phyloP scores from a whole-genome alignment of 92 coral and sea anemone genomes.

The Zoanthus sansibaricus region DNA sequence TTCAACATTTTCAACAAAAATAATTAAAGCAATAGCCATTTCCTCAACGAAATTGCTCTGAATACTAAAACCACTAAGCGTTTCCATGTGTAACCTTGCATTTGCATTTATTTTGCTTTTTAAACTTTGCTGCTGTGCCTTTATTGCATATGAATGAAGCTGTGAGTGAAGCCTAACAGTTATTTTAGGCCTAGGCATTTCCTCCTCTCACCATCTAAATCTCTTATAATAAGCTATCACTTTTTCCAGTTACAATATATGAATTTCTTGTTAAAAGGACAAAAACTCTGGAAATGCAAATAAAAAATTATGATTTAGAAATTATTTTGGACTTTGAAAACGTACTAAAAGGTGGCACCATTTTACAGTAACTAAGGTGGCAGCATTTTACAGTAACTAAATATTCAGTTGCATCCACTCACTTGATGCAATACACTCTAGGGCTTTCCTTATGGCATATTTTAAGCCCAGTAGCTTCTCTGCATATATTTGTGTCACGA shows the following conservation, averaged over 20 bases:
- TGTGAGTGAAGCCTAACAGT: background rate
- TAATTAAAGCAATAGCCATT: too few relatives aligned
- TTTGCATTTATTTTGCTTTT: too few relatives aligned
- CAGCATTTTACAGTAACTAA: too few relatives aligned
- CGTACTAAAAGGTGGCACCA: too few relatives aligned
- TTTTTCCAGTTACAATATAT: background rate
- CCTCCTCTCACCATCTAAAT: background rate
- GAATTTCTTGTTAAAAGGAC: background rate
- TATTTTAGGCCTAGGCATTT: background rate
- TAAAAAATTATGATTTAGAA: background rate
- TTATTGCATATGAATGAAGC: background rate
- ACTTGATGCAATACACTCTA: constrained; percentile 10
- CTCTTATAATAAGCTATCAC: background rate
- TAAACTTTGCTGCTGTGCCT: background rate
- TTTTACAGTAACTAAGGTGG: too few relatives aligned
- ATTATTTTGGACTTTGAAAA: background rate
- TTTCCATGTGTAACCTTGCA: too few relatives aligned
- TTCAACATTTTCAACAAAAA: too few relatives aligned
- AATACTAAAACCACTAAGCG: too few relatives aligned
- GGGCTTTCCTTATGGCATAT: constrained; percentile 31
- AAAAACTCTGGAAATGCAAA: background rate
- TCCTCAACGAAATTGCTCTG: too few relatives aligned
- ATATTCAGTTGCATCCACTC: background rate
- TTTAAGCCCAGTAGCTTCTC: constrained; percentile 25
- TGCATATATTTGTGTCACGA: constrained; percentile 24